A percentile compares a stretch with the other conserved stretches of the same genome.
Conservation (phyloP, 2,888 invertebrate species). For the Zhuqinia jingwanae region DNA sequence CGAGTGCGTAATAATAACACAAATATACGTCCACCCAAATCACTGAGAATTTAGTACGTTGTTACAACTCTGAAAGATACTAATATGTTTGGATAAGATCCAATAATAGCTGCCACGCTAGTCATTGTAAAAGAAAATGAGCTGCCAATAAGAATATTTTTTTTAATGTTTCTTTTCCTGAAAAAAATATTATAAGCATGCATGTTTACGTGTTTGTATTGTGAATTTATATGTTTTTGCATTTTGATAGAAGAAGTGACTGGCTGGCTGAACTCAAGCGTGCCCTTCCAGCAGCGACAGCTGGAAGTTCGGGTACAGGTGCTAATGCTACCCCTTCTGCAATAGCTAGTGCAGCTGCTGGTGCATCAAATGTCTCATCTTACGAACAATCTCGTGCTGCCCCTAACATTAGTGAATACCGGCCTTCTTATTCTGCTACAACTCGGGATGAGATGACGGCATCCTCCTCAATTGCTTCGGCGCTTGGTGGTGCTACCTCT, state of each 20-base stretch:
- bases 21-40: not conserved
- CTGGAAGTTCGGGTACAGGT: slow-evolving; percentile 67
- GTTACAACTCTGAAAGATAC: slow-evolving; percentile 29
- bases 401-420: slow-evolving; percentile 49
- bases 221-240: too few species aligned
- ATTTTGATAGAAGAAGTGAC: slow-evolving; percentile 72
- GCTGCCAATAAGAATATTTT: slow-evolving; percentile 54
- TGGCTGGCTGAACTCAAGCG: slow-evolving; percentile 77
- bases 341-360: slow-evolving; percentile 48
- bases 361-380: slow-evolving; percentile 28
- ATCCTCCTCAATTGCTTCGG: slow-evolving; percentile 47
- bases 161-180: not conserved
- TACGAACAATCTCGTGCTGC: slow-evolving; percentile 47
- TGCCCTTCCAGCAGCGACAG: slow-evolving; percentile 71
- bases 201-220: too few species aligned
- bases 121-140: slow-evolving; percentile 49
- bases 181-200: not conserved
- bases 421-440: slow-evolving; percentile 64
- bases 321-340: slow-evolving; percentile 70
- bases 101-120: slow-evolving; percentile 56
- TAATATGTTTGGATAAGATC: slow-evolving; percentile 69
- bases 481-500: slow-evolving; percentile 51
- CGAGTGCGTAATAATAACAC: not conserved
- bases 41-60: not conserved
- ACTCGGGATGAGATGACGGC: slow-evolving; percentile 49